Conservation (phyloP, 2,888 invertebrate species). For the Aethes cnicana region DNA sequence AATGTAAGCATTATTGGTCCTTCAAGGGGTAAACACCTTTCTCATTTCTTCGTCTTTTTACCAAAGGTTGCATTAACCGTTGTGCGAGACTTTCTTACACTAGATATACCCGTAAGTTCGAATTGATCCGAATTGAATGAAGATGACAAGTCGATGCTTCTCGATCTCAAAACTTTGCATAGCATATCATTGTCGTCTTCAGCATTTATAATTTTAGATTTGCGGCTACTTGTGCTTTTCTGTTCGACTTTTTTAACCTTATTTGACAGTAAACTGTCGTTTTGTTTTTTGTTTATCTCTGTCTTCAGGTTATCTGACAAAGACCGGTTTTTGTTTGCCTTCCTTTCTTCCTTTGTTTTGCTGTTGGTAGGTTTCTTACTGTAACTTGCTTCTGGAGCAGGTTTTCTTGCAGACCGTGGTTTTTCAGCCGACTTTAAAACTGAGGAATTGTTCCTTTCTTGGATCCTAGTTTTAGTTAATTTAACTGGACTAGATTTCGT, state of each 20-base stretch:
- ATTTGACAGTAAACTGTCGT: background rate
- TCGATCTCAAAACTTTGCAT: slow-evolving; percentile 22
- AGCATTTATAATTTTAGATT: background rate
- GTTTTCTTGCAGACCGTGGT: background rate
- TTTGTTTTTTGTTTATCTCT: slow-evolving; percentile 6
- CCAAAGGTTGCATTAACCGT: too few species aligned
- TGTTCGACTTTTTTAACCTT: background rate
- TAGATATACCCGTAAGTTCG: slow-evolving; percentile 18
- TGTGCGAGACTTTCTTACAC: slow-evolving; percentile 15
- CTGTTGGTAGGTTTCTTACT: background rate
- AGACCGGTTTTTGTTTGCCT: background rate
- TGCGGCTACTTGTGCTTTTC: background rate
- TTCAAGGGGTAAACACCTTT: too few species aligned
- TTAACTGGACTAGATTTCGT: slow-evolving; percentile 1
- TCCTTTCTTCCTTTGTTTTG: background rate
- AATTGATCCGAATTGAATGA: slow-evolving; percentile 29
- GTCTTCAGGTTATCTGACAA: background rate
- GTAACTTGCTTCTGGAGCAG: background rate
- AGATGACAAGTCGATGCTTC: slow-evolving; percentile 18
- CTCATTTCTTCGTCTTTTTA: too few species aligned
- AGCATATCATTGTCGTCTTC: background rate
- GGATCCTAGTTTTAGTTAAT: slow-evolving; percentile 5
- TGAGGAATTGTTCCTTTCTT: background rate
- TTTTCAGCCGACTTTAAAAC: slow-evolving; percentile 1
- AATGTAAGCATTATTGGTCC: too few species aligned